phyloP scores from a whole-genome alignment of 2,888 invertebrate species.

The Acanthacorydalis orientalis region DNA sequence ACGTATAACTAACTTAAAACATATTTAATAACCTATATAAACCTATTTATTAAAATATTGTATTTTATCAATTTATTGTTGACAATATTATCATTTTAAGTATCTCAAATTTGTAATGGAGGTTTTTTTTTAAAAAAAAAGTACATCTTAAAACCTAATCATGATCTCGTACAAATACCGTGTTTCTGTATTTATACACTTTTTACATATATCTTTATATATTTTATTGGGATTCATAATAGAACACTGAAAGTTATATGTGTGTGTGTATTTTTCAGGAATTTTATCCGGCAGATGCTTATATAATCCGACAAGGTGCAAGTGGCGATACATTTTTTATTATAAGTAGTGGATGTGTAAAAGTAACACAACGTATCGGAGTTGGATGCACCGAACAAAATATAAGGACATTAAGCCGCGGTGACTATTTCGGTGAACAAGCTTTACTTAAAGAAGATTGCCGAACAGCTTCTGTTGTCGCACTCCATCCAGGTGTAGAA shows the following conservation, averaged over 20 bases:
- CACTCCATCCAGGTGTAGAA: slow-evolving; percentile 40
- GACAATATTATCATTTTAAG: no score
- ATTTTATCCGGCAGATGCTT: slow-evolving; percentile 41
- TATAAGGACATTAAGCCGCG: slow-evolving; percentile 34
- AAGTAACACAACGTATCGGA: slow-evolving; percentile 28
- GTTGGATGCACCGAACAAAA: slow-evolving; percentile 31
- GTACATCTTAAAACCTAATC: no score
- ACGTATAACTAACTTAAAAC: no score
- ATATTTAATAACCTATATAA: no score
- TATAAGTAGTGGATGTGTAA: slow-evolving; percentile 40
- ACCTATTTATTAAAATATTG: no score
- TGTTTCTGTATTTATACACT: no score
- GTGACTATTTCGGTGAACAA: slow-evolving; percentile 50
- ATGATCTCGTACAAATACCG: no score
- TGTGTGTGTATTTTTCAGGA: slow-evolving; percentile 30
- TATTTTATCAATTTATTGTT: no score
- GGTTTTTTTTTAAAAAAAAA: no score
- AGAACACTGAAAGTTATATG: not conserved
- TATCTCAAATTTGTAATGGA: no score
- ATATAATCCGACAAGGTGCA: slow-evolving; percentile 46
- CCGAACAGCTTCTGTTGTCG: slow-evolving; percentile 50
- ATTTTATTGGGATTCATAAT: not conserved
- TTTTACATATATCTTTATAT: no score
- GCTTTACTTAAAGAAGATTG: slow-evolving; percentile 46
- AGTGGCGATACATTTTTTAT: slow-evolving; percentile 49